phyloP scores from a whole-genome alignment of 2,888 invertebrate species.

The Coelogynopora nodosa region DNA sequence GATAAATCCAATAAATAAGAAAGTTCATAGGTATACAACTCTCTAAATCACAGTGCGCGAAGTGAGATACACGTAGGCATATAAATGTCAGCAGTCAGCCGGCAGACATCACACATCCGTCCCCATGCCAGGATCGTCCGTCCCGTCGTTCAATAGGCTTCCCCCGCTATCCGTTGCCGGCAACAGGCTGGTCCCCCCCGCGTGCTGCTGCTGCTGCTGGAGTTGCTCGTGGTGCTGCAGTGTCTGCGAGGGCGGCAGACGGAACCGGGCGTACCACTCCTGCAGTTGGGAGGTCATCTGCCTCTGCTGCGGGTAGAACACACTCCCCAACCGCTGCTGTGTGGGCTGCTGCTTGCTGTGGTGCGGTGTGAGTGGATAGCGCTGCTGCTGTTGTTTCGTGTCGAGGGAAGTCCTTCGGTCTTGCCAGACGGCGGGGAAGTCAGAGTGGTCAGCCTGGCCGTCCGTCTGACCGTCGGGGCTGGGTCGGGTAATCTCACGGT shows the following conservation, averaged over 20 bases:
- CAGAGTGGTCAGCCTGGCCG: not conserved
- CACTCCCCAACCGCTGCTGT: too few species aligned
- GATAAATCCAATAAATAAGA: too few species aligned
- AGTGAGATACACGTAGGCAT: too few species aligned
- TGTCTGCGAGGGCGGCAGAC: not conserved
- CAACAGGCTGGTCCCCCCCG: too few species aligned
- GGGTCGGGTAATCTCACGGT: constrained; percentile 4
- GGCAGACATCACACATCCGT: not conserved
- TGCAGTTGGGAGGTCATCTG: not conserved
- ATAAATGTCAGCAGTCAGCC: too few species aligned
- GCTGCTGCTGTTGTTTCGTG: not conserved
- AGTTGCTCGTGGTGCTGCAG: not conserved
- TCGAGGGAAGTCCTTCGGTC: not conserved
- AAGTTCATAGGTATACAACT: too few species aligned
- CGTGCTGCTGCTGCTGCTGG: not conserved
- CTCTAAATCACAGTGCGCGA: too few species aligned
- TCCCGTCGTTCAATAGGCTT: too few species aligned
- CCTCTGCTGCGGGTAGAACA: too few species aligned
- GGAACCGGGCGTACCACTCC: not conserved
- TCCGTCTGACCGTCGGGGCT: constrained; percentile 36
- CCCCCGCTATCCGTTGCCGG: too few species aligned
- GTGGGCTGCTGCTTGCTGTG: not conserved
- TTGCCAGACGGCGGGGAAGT: too few species aligned
- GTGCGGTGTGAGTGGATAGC: not conserved
- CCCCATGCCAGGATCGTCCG: not conserved